phyloP scores from a whole-genome alignment of 2,113 vertebrate species.

The Platichthys flesus region DNA sequence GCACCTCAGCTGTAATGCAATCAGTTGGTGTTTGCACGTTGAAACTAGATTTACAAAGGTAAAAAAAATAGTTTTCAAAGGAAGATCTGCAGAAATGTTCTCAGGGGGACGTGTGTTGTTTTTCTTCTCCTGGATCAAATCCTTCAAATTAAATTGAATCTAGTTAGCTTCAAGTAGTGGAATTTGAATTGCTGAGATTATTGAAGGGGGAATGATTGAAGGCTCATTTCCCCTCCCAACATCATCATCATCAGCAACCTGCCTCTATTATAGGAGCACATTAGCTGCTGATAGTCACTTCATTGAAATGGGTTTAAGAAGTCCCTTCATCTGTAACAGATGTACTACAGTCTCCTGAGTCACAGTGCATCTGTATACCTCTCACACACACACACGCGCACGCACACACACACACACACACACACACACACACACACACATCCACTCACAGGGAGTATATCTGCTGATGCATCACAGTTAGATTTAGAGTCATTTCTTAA shows the following conservation, averaged over 20 bases:
- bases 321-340: slow-evolving; percentile 62
- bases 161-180: slow-evolving; percentile 20
- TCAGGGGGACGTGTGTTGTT: slow-evolving; percentile 9
- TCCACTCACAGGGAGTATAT: slow-evolving; percentile 25
- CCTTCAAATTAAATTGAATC: slow-evolving; percentile 29
- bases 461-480: slow-evolving; percentile 40
- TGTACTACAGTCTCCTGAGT: slow-evolving; percentile 47
- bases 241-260: slow-evolving; percentile 55
- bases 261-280: slow-evolving; percentile 55
- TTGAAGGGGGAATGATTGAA: slow-evolving; percentile 44
- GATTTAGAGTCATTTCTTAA: slow-evolving; percentile 64
- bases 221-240: slow-evolving; percentile 49
- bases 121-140: slow-evolving; percentile 51
- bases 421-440: slow-evolving; percentile 3
- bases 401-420: no score
- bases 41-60: background rate
- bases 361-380: slow-evolving; percentile 15
- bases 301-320: slow-evolving; percentile 67
- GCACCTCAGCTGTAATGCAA: slow-evolving; percentile 27
- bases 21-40: background rate
- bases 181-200: slow-evolving; percentile 45
- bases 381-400: no score
- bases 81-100: slow-evolving; percentile 30
- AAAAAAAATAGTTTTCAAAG: slow-evolving; percentile 10
- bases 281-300: slow-evolving; percentile 57